Conservation (phyloP, 2,888 invertebrate species). For the Petrolisthes manimaculis region DNA sequence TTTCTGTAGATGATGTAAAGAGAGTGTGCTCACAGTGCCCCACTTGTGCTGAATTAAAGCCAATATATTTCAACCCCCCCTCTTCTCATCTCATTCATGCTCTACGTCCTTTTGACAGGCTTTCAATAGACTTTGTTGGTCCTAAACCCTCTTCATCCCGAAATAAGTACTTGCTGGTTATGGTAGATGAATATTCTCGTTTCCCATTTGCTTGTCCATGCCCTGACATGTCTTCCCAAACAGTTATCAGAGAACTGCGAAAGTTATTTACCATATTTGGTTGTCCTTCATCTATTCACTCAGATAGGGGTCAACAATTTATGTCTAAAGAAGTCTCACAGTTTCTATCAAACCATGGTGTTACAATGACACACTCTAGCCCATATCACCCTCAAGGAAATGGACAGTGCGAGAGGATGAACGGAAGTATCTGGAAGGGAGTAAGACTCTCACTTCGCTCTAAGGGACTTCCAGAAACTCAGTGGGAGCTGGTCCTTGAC, state of each 20-base stretch:
- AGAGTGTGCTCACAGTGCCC: conserved; percentile 25
- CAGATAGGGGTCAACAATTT: background rate
- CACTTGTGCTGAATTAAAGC: conserved; percentile 52
- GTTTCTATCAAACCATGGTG: background rate
- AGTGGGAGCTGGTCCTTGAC: background rate
- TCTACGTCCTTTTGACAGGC: background rate
- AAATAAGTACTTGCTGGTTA: background rate
- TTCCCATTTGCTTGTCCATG: no score
- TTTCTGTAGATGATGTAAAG: conserved; percentile 48
- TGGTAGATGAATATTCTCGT: background rate
- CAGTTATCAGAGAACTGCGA: background rate
- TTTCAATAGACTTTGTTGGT: no score
- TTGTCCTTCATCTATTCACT: background rate
- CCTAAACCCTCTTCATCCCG: background rate
- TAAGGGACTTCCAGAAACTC: background rate
- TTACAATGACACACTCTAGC: background rate
- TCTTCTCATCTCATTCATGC: background rate
- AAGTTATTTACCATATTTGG: conserved; percentile 7
- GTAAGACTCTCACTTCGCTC: background rate
- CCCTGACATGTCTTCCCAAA: background rate
- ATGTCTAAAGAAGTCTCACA: background rate
- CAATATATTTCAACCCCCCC: conserved; percentile 26
- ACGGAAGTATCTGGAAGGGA: background rate
- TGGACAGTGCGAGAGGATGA: background rate
- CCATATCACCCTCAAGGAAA: conserved; percentile 12